phyloP scores from a whole-genome alignment of 2,888 invertebrate genomes.

The Eilema depressum region DNA sequence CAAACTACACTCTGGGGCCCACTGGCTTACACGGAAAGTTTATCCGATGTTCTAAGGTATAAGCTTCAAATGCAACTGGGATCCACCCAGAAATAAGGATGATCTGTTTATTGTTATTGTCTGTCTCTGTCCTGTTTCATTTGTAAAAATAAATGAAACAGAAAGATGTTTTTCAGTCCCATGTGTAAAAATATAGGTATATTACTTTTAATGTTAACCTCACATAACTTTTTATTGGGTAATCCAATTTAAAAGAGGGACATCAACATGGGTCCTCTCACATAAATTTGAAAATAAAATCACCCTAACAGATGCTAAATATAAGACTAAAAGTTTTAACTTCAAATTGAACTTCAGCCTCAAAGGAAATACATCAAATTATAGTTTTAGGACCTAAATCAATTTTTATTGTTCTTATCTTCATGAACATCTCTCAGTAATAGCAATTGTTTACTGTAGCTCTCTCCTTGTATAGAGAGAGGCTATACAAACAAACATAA shows the following conservation, averaged over 20 bases:
- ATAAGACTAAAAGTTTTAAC: neutral
- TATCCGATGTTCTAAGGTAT: no score
- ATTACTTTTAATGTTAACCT: neutral
- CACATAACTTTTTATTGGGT: neutral
- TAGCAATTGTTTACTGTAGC: neutral
- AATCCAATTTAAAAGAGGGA: neutral
- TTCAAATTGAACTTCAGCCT: neutral
- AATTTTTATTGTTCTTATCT: no score
- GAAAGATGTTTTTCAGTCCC: neutral
- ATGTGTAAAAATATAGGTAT: neutral
- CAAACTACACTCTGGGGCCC: no score
- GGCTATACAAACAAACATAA: neutral
- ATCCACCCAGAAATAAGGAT: no score
- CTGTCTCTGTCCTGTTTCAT: no score
- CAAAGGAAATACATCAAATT: no score
- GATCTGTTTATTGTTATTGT: no score
- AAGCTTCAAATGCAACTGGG: no score
- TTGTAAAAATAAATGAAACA: neutral
- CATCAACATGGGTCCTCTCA: neutral
- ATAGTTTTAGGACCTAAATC: no score
- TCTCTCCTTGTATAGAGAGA: neutral
- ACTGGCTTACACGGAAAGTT: no score
- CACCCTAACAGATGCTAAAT: neutral
- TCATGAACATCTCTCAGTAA: no score
- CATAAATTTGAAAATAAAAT: neutral